These are phyloP conservation scores for Pipistrellus pipistrellus DNA, from an alignment of 2,797 vertebrate species.

Conservation along the genomic window DNA sequence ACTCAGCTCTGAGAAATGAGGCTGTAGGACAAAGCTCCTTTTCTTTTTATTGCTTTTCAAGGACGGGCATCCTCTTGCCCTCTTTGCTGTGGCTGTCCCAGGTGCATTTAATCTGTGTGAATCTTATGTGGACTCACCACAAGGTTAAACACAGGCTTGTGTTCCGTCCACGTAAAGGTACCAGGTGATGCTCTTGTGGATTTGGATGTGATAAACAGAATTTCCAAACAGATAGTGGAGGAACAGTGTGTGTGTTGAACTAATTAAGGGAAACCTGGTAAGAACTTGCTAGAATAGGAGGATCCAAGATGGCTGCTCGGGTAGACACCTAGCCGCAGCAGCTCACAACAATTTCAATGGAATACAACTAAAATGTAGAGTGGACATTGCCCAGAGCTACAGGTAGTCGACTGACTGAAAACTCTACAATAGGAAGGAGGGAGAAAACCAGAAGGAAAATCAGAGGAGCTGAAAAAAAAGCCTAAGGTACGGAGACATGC, in stretches of 20 bases:
- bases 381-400: no score
- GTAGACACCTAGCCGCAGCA: no score
- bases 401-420: no score
- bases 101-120: constrained; percentile 17
- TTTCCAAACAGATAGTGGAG: neutral
- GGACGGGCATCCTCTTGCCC: neutral
- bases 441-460: no score
- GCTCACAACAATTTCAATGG: no score
- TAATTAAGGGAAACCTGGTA: constrained; percentile 34
- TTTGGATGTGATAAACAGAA: constrained; percentile 49
- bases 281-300: neutral
- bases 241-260: constrained; percentile 4
- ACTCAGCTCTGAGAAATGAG: constrained; percentile 85
- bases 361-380: no score
- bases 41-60: constrained; percentile 65
- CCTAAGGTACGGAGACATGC: no score
- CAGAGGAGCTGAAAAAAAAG: no score
- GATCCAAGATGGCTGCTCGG: no score
- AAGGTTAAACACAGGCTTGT: constrained; percentile 28
- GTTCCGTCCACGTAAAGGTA: constrained; percentile 12
- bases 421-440: no score
- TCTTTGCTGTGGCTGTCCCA: constrained; percentile 49
- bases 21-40: constrained; percentile 69
- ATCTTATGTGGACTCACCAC: neutral
- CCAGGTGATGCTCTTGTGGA: neutral